Evolutionary conservation across 2,797 vertebrate genomes (phyloP).

Genomic region (Bucorvus abyssinicus): DNA sequence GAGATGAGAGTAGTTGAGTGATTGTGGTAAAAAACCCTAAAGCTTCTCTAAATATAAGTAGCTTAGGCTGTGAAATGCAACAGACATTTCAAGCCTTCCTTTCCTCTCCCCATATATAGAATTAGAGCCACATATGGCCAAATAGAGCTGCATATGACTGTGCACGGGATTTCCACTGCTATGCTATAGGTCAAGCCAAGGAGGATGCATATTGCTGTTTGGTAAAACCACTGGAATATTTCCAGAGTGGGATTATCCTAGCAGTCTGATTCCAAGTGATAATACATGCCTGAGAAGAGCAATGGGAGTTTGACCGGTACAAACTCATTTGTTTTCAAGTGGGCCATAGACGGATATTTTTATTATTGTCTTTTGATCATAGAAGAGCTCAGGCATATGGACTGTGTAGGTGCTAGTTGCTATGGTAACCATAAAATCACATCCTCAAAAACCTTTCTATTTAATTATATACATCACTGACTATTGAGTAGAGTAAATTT

Average conservation of each 20-base stretch:
- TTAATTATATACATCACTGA: conserved; percentile 49
- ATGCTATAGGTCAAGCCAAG: not conserved
- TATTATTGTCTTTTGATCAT: not conserved
- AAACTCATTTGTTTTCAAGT: conserved; percentile 26
- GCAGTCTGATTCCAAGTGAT: not conserved
- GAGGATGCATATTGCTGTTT: not conserved
- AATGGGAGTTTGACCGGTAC: not conserved
- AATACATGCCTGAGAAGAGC: not conserved
- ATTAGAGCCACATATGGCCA: not conserved
- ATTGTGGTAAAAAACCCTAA: not conserved
- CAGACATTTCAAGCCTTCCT: not conserved
- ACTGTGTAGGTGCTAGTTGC: conserved; percentile 23
- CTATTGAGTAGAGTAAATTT: not conserved
- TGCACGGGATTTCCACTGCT: not conserved
- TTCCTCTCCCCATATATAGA: not conserved
- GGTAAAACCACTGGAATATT: not conserved
- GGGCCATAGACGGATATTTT: not conserved
- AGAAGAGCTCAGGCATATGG: not conserved
- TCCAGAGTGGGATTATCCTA: not conserved
- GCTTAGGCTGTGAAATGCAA: not conserved
- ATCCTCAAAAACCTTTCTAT: conserved; percentile 37
- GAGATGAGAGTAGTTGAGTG: not conserved
- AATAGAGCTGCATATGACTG: not conserved
- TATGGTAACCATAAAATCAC: conserved; percentile 24
- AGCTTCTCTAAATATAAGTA: not conserved